Conservation (phyloP, 2,797 vertebrate species). For the Esox lucius region DNA sequence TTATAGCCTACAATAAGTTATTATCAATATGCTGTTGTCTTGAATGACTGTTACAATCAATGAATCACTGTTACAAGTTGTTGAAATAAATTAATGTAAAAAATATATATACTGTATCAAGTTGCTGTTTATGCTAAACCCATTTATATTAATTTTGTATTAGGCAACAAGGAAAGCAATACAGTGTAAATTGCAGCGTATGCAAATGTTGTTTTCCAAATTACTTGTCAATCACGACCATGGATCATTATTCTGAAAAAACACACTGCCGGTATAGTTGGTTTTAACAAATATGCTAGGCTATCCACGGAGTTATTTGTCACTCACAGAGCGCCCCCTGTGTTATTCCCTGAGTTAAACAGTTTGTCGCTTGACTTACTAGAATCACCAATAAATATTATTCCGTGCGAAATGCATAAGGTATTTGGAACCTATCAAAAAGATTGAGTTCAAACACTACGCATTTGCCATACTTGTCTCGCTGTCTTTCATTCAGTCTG, state of each 20-base stretch:
- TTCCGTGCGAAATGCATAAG: neutral
- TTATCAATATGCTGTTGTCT: neutral
- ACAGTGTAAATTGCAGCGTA: neutral
- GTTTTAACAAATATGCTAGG: neutral
- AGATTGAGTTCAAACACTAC: neutral
- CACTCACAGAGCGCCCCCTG: constrained; percentile 14
- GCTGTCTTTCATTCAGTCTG: neutral
- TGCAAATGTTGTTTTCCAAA: neutral
- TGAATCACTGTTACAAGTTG: no score
- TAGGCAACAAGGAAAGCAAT: neutral
- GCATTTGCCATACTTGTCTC: neutral
- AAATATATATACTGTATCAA: neutral
- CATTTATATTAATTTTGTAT: neutral
- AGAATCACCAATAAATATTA: neutral
- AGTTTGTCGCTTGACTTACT: neutral
- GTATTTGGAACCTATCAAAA: neutral
- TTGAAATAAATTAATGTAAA: no score
- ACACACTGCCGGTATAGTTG: neutral
- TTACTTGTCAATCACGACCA: neutral
- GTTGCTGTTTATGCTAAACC: neutral
- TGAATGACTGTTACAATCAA: no score
- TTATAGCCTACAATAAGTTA: neutral
- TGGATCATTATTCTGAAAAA: neutral
- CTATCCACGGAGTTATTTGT: neutral
- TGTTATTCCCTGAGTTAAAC: neutral